phyloP scores from a whole-genome alignment of 2,888 invertebrate genomes.

The Apoderus coryli region DNA sequence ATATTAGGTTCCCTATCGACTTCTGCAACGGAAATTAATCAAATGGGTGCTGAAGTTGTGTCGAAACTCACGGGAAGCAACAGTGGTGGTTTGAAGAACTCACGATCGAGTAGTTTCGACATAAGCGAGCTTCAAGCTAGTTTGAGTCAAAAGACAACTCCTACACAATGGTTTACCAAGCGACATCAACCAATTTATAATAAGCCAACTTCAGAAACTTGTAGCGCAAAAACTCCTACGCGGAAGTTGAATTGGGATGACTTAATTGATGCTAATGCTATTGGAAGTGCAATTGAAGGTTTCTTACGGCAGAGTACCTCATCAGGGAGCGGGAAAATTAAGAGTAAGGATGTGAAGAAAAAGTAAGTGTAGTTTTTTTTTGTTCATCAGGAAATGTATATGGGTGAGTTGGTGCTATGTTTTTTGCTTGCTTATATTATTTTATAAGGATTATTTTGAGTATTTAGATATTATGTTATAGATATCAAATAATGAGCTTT shows the following conservation, averaged over 20 bases:
- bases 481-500: too few species aligned
- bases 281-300: constrained; percentile 75
- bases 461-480: too few species aligned
- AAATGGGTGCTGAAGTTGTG: constrained; percentile 38
- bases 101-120: constrained; percentile 75
- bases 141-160: constrained; percentile 15
- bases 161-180: constrained; percentile 59
- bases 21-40: constrained; percentile 65
- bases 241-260: constrained; percentile 63
- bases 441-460: too few species aligned
- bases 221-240: constrained; percentile 18
- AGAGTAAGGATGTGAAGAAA: too few species aligned
- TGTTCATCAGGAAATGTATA: too few species aligned
- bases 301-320: too few species aligned
- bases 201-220: constrained; percentile 23
- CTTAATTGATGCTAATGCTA: constrained; percentile 62
- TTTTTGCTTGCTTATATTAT: too few species aligned
- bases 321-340: too few species aligned
- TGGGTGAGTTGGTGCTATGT: too few species aligned
- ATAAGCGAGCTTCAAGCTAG: constrained; percentile 52
- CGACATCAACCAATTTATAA: constrained; percentile 69
- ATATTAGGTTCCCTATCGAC: constrained; percentile 68
- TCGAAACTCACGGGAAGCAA: constrained; percentile 18
- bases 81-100: constrained; percentile 2
- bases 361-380: too few species aligned